Evolutionary conservation across 2,797 vertebrate species (phyloP), one percentile per base, ranked within the genome.

Genomic region (Holocentrus rufus): DNA sequence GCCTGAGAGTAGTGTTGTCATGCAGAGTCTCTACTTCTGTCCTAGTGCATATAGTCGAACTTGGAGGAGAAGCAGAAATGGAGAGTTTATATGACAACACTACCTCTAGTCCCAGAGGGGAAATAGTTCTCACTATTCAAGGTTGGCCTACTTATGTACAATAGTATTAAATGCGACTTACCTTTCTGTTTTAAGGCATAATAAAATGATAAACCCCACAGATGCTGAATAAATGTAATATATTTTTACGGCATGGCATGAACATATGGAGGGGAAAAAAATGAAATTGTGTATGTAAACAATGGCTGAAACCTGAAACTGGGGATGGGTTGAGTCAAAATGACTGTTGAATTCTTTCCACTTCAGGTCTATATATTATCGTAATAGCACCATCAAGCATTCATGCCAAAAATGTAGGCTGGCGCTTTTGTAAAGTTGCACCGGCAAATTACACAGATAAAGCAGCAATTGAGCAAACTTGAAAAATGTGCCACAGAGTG

Each of bases 21-120:
- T 80, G 77, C 78, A 80, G 44, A 76, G 80, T 82, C 69, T 79
- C 70, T 78, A 50, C 61, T 57, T 85, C 83, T 72, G 82, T 85
- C 78, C 81, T 54, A 54, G 68, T 85, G 85, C 77, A 80, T 57
- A 60, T 65, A 83, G 81, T 82, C 71, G 11, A 89, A 84, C 82
- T 85, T 85, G 75, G 85, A 83, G 77, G 69, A 85, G 75, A 89
- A 77, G 77, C 80, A 85, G 69, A 87, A 85, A 82, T 76, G 73
- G 85, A 90, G 79, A 85, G 75, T 90, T 88, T 84, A 67, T 72
- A 77, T 84, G 85, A 87, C 87, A 58, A 86, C 79, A 82, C 82
- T 84, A 72, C 83, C 72, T 83, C 77, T 79, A 7, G 66, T 83
- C 88, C 87, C 87, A 85, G 77, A 85, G 89, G 89, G 81, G 64